Conservation (phyloP, 2,797 vertebrate species). For the Falco cherrug region DNA sequence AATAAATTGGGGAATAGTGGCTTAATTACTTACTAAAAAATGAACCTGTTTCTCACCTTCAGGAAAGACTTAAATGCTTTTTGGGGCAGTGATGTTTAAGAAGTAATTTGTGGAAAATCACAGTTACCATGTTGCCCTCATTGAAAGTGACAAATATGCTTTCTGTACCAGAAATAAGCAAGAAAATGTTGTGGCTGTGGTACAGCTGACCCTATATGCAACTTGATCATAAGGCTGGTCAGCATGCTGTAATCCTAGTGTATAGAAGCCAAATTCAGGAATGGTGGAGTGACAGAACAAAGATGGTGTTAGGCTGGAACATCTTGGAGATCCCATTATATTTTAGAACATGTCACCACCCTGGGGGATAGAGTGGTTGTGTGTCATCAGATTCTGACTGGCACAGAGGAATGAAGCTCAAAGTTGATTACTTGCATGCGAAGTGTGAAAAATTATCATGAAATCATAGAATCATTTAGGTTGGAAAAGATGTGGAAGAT, state of each 20-base stretch:
- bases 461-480: no score
- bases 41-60: not conserved
- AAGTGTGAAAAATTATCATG: not conserved
- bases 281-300: not conserved
- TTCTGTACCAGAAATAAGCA: not conserved
- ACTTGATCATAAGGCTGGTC: not conserved
- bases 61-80: not conserved
- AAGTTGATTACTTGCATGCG: not conserved
- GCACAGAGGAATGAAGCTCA: not conserved
- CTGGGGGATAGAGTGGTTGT: rapidly evolving
- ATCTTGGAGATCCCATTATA: rapidly evolving
- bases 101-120: not conserved
- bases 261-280: not conserved
- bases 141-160: not conserved
- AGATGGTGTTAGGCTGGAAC: not conserved
- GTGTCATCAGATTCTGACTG: not conserved
- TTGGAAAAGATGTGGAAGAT: no score
- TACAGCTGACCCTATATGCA: not conserved
- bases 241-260: not conserved
- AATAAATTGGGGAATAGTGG: not conserved
- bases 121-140: rapidly evolving
- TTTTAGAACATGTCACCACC: not conserved
- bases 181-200: not conserved
- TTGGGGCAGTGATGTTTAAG: not conserved
- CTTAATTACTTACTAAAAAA: not conserved